Evolutionary conservation across 2,113 vertebrate genomes (phyloP), one percentile per base, ranked within the genome.

Genomic region (Pachypanchax playfairii): DNA sequence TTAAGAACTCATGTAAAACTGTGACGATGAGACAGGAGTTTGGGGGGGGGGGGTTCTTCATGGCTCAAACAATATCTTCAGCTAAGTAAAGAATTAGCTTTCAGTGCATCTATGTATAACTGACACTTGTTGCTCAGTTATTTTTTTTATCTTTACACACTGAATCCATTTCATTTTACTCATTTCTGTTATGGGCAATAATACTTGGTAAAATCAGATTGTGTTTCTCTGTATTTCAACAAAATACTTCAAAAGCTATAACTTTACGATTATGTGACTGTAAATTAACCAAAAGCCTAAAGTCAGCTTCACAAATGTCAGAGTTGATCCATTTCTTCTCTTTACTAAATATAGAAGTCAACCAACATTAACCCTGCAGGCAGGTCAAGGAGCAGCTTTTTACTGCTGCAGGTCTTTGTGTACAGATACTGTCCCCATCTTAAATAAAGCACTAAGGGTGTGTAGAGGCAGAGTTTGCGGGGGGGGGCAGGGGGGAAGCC

Each of bases 331-430:
- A 91, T 87, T 86, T 52, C 65, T 64, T 0, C 44, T 43, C 69
- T 68, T 86, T 51, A 46, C 90, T 90, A 91, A 91, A 93, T 90
- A 90, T 92, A 93, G 89, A 20, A 44, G 9, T 3, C 6, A 1
- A 6, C 38, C 41, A 21, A 55, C 62, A 21, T 24, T 21, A 43
- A 25, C 55, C 29, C 43, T 28, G 41, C 46, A 28, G 20, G 33
- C 43, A 39, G 17, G 35, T 58, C 25, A 26, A 0, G 28, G 21
- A 73, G 17, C 56, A 69, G 57, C 20, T 2, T 59, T 42, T 59
- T 15, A 39, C 13, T 42, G 53, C n/a, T 46, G 44, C 35, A 36
- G 72, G 63, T 29, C 69, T 83, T 81, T 84, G 77, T 88, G 72
- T 48, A 43, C 25, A 12, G 52, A 54, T 56, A 70, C 70, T 54